Conservation (phyloP, 2,888 invertebrate genomes). For the Chalcis sispes region DNA sequence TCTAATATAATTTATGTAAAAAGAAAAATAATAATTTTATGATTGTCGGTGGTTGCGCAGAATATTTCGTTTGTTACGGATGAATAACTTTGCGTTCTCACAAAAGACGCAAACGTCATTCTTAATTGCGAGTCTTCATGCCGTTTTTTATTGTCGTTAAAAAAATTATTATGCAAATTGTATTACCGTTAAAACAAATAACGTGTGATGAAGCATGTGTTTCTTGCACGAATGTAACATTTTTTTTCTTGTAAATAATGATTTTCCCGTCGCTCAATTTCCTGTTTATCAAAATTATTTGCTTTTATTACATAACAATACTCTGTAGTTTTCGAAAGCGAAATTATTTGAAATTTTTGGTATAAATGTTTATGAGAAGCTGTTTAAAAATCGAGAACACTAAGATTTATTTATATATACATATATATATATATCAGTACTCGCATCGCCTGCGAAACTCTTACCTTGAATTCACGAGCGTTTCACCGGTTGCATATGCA, state of each 20-base stretch:
- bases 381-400: too few species aligned
- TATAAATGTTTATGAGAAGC: too few species aligned
- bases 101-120: conserved; percentile 8
- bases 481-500: conserved; percentile 26
- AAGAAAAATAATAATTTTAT: too few species aligned
- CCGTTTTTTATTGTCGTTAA: conserved; percentile 1
- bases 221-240: neutral
- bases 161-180: conserved; percentile 13
- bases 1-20: conserved; percentile 4
- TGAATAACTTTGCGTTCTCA: conserved; percentile 32
- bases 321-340: too few species aligned
- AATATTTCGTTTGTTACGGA: conserved; percentile 31
- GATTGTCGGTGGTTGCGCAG: conserved; percentile 14
- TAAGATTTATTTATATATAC: too few species aligned
- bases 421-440: too few species aligned
- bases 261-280: too few species aligned
- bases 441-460: conserved; percentile 5
- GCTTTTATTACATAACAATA: too few species aligned
- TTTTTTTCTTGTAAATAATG: too few species aligned
- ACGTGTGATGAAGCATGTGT: conserved; percentile 18
- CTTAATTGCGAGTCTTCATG: conserved; percentile 15
- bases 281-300: too few species aligned
- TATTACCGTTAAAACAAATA: conserved; percentile 24
- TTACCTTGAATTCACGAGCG: conserved; percentile 6
- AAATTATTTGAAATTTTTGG: too few species aligned